phyloP scores from a whole-genome alignment of 2,888 invertebrate species.

The Mayetiola destructor region DNA sequence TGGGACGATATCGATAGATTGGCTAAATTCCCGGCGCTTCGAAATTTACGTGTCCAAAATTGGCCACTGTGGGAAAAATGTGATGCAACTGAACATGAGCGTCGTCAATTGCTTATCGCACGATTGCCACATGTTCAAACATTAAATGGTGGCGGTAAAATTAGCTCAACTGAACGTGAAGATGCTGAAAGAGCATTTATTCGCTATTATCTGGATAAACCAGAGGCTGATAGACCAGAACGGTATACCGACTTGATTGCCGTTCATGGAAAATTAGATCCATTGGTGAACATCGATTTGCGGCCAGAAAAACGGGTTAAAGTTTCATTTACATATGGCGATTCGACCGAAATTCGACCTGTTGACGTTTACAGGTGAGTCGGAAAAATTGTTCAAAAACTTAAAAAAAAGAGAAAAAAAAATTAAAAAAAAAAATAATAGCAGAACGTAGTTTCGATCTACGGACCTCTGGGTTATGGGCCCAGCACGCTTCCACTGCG shows the following conservation, averaged over 20 bases:
- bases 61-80: conserved; percentile 62
- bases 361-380: conserved; percentile 55
- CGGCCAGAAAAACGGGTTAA: conserved; percentile 75
- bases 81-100: conserved; percentile 77
- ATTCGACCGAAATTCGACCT: conserved; percentile 54
- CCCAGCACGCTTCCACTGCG: conserved; percentile 70
- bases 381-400: too few species aligned
- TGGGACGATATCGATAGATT: conserved; percentile 86
- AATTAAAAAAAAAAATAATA: conserved; percentile 20
- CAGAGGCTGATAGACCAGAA: conserved; percentile 65
- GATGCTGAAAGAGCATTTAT: conserved; percentile 89
- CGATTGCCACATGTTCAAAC: conserved; percentile 72
- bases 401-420: neutral
- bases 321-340: conserved; percentile 68
- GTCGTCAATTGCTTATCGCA: conserved; percentile 74
- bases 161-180: conserved; percentile 72
- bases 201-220: conserved; percentile 78
- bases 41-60: conserved; percentile 66
- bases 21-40: conserved; percentile 65
- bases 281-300: conserved; percentile 75
- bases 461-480: conserved; percentile 50
- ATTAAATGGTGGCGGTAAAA: conserved; percentile 77
- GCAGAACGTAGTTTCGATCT: conserved; percentile 38
- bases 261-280: conserved; percentile 80
- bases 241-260: conserved; percentile 62